Evolutionary conservation across 2,113 vertebrate genomes (phyloP), one percentile per base, ranked within the genome.

Genomic region (Pagrus major): DNA sequence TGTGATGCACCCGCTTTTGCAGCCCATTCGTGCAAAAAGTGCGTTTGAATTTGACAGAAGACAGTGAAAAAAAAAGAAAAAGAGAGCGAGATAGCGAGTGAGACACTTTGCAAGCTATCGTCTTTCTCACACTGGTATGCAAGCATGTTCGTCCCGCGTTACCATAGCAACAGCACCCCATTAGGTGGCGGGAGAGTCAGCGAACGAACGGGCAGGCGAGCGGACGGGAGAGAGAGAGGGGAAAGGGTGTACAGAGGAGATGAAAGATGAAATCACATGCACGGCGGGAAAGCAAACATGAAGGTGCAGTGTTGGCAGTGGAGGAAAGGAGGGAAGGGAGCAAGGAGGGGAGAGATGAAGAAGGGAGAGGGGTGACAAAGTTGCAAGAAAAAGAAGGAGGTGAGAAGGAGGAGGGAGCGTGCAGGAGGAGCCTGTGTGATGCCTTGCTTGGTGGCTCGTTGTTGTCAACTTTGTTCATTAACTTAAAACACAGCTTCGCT

Each of bases 151-250:
- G 2, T 29, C 75, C 60, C 3, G 20, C 1, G 90, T 92, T 90
- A 71, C 92, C 81, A 91, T 91, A 68, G 90, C 88, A 93, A 93
- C 92, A 87, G 76, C 75, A 73, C 63, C 85, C 87, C 80, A 86
- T 92, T 90, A 89, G 88, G 76, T 78, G 85, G 81, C 71, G 68
- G 68, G 78, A 78, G 81, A 84, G 75, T 61, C 73, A 86, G 74
- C 70, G 59, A 79, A 71, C 78, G 86, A 87, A 82, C 35, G 65
- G 71, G 75, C 79, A 80, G 65, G 83, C 80, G 59, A 69, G 70
- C 12, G 46, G 59, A 58, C 31, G 59, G 78, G 66, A 63, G 21
- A 23, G 12, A 44, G 54, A 51, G 63, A 33, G 5, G 5, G 46
- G 9, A 15, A 52, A 21, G 33, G 33, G 51, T 39, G 59, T 3